These are phyloP conservation scores for Diprion similis DNA, from an alignment of 1,140 invertebrate genomes.

Conservation along the genomic window DNA sequence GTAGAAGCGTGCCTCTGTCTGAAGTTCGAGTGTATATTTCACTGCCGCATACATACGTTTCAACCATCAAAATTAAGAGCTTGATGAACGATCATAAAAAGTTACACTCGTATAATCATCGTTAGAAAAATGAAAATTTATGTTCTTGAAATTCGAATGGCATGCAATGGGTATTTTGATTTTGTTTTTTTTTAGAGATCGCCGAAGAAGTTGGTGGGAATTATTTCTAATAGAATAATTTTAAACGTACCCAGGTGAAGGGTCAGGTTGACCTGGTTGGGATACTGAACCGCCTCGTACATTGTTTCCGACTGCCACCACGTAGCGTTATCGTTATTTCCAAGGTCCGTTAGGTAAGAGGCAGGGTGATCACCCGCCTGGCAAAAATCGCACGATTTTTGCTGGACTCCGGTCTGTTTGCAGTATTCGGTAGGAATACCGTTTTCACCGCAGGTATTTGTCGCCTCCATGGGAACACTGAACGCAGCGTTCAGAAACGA, in stretches of 20 bases:
- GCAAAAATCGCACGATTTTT: slow-evolving; percentile 63
- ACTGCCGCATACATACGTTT: too few species aligned
- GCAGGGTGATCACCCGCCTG: slow-evolving; percentile 73
- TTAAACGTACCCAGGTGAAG: slow-evolving; percentile 79
- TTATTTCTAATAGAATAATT: not conserved
- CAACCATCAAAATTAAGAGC: too few species aligned
- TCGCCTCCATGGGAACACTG: slow-evolving; percentile 84
- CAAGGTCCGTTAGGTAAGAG: slow-evolving; percentile 89
- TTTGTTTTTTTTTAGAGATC: too few species aligned
- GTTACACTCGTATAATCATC: too few species aligned
- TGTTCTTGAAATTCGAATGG: too few species aligned
- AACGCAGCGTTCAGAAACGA: slow-evolving; percentile 97
- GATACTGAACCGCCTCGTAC: slow-evolving; percentile 89
- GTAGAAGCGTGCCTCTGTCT: too few species aligned
- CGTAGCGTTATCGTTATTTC: slow-evolving; percentile 86
- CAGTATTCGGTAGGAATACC: slow-evolving; percentile 82
- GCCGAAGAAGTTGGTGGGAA: too few species aligned
- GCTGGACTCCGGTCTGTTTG: slow-evolving; percentile 79
- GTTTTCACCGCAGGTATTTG: slow-evolving; percentile 91
- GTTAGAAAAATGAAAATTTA: too few species aligned
- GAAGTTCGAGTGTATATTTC: too few species aligned
- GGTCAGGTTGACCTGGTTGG: slow-evolving; percentile 91
- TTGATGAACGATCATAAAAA: too few species aligned
- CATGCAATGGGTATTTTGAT: too few species aligned
- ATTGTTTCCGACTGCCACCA: slow-evolving; percentile 99